A percentile compares a stretch with the other conserved stretches of the same genome.
Conservation (phyloP, 2,113 vertebrate genomes). For the Nothocercus julius region DNA sequence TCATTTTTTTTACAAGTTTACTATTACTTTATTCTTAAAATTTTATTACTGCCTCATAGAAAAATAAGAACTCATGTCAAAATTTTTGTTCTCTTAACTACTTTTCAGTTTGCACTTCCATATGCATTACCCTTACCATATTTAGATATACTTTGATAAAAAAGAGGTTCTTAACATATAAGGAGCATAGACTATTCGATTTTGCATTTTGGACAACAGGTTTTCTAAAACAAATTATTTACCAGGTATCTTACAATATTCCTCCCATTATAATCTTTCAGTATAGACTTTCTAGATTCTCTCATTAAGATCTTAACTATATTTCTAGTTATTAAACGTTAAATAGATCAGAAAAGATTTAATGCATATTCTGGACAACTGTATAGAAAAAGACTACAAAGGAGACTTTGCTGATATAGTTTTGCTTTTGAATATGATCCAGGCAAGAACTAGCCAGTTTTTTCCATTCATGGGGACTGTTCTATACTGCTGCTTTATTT, state of each 20-base stretch:
- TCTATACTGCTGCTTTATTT: neutral
- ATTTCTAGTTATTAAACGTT: slow-evolving; percentile 1
- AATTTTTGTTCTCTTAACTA: neutral
- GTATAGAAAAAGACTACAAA: neutral
- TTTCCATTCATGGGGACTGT: neutral
- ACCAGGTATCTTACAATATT: neutral
- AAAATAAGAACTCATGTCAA: neutral
- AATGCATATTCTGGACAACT: neutral
- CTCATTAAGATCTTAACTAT: neutral
- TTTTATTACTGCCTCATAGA: neutral
- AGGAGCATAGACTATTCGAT: neutral
- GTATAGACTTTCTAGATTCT: neutral
- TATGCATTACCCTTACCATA: neutral
- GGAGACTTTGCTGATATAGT: neutral
- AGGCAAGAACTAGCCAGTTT: neutral
- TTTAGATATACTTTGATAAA: neutral
- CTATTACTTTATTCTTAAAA: neutral
- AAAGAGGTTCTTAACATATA: neutral
- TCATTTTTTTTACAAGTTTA: neutral
- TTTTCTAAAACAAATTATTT: neutral
- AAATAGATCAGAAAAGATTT: neutral
- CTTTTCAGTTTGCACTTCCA: neutral
- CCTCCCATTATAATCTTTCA: neutral
- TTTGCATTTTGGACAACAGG: neutral
- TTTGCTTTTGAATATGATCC: neutral